Evolutionary conservation across 2,888 invertebrate genomes (phyloP), one percentile per base, ranked within the genome.

Genomic region (Hirtodrosophila alboralis): DNA sequence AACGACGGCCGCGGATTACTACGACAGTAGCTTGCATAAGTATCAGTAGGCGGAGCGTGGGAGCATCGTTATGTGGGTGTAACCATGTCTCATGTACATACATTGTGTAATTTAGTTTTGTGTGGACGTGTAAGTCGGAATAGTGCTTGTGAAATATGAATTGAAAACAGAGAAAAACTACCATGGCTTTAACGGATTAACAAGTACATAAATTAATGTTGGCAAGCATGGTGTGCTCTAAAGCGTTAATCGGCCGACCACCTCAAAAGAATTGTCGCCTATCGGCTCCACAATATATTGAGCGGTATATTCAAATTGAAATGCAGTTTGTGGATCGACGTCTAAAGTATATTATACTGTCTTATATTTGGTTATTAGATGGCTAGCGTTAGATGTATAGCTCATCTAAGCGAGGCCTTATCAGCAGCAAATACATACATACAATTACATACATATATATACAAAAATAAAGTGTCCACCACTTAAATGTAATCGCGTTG

Each of bases 41-140:
- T 83, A 81, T 51, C 66, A 80, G 57, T 80, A 62, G 73, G 62
- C 54, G 60, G 54, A 62, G 63, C 62, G 67, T 80, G 77, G 59
- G 61, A 81, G 53, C 65, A 52, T 43, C 47, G 45, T 18, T 36
- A n/a, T n/a, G 44, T 61, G 53, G 76, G 73, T 69, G 66, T 66
- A 74, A 60, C 58, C 84, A 56, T 18, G 45, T 41, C 67, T 65
- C 54, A 37, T 86, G 80, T 81, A 81, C 48, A 86, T 81, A 81
- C 48, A 86, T 84, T 81, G 64, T 81, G 86, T 81, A 81, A 86
- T 86, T 72, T 84, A 86, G 60, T 84, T 63, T 41, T 38, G 34
- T 51, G 58, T 37, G 23, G 51, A 38, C 47, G 56, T 66, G 28
- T 41, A 9, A 40, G 41, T 18, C n/a, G 16, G 14, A 27, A 14